Evolutionary conservation across 2,797 vertebrate genomes (phyloP).

Genomic region (Anomalospiza imberbis): DNA sequence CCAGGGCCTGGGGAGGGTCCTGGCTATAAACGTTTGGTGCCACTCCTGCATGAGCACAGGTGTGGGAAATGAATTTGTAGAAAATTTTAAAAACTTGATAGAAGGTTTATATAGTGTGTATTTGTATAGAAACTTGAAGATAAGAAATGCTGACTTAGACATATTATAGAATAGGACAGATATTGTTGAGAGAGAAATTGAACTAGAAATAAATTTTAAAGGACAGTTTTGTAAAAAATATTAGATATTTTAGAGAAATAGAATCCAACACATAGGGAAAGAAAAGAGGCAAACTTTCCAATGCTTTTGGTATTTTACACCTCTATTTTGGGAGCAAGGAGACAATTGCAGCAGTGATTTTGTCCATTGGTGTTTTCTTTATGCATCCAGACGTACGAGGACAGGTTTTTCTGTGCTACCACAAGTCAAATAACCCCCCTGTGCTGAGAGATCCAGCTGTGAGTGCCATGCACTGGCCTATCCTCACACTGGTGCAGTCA

Average conservation of each 20-base stretch:
- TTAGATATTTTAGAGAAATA: background rate
- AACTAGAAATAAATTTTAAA: background rate
- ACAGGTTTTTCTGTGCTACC: background rate
- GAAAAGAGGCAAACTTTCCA: background rate
- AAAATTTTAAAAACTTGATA: background rate
- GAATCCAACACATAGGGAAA: background rate
- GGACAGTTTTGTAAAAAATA: background rate
- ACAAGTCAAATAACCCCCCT: background rate
- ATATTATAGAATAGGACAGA: background rate
- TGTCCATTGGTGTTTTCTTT: background rate
- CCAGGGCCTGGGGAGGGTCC: background rate
- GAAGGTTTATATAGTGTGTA: background rate
- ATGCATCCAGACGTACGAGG: accelerated
- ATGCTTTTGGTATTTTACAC: background rate
- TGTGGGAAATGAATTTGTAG: background rate
- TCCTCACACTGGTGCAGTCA: background rate
- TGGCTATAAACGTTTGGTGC: background rate
- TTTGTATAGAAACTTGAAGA: background rate
- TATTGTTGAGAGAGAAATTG: background rate
- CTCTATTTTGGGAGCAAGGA: background rate
- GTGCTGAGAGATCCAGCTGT: background rate
- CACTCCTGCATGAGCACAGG: no score
- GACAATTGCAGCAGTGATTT: background rate
- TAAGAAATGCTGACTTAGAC: background rate
- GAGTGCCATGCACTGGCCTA: background rate